A percentile compares a stretch with the other conserved stretches of the same genome.
These are phyloP conservation scores for Siphamia tubifer DNA, from an alignment of 2,113 vertebrate genomes.

Conservation along the genomic window DNA sequence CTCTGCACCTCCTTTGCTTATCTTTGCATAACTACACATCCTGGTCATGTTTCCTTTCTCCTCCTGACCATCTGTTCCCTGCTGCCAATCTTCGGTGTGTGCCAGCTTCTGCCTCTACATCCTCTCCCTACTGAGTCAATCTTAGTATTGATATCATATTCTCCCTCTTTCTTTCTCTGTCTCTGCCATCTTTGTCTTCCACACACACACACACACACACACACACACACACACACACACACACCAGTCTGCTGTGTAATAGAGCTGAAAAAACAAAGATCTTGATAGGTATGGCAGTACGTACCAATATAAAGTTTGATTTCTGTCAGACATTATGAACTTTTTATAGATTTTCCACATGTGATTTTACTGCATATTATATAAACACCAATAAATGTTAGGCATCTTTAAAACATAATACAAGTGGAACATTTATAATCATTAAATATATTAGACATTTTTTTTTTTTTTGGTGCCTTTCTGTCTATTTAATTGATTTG, in stretches of 20 bases:
- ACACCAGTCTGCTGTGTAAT: background rate
- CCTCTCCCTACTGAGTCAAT: constrained; percentile 50
- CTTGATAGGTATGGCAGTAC: background rate
- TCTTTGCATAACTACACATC: constrained; percentile 76
- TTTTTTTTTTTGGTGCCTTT: no score
- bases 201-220: no score
- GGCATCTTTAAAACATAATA: background rate
- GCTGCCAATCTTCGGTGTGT: constrained; percentile 75
- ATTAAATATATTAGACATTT: no score
- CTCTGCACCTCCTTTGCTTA: constrained; percentile 68
- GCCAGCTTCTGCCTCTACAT: constrained; percentile 63
- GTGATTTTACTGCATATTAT: no score
- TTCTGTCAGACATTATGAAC: background rate
- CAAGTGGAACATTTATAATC: no score
- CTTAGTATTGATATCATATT: constrained; percentile 63
- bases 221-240: no score
- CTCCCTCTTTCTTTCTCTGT: background rate
- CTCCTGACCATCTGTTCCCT: constrained; percentile 81
- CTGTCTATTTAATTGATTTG: no score
- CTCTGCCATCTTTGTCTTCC: background rate
- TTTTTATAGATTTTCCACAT: background rate
- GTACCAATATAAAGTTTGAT: background rate
- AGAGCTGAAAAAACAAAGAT: constrained; percentile 1
- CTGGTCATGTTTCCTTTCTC: constrained; percentile 76
- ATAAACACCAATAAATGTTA: background rate